Percentiles rank a stretch among this genome's conserved stretches.
phyloP scores from a whole-genome alignment of 2,888 invertebrate species.

The Muschampia staudingeri region DNA sequence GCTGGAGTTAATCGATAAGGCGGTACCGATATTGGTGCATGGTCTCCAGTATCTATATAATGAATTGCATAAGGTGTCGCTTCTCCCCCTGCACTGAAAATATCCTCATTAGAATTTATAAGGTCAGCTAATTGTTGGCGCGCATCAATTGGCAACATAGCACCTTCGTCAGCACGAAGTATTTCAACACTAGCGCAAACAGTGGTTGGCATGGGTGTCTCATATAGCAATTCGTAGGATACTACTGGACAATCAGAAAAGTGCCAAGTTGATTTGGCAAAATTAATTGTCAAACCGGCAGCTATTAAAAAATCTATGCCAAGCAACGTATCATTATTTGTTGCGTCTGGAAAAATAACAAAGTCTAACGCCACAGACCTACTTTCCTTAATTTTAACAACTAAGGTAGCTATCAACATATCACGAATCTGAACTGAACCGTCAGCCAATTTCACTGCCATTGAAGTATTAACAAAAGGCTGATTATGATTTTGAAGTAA shows the following conservation, averaged over 20 bases:
- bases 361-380: not conserved
- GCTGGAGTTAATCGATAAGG: conserved; percentile 52
- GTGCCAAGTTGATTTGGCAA: conserved; percentile 9
- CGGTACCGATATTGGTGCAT: conserved; percentile 37
- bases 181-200: too few species aligned
- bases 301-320: conserved; percentile 17
- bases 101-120: not conserved
- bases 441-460: too few species aligned
- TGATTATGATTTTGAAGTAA: too few species aligned
- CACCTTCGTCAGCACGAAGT: conserved; percentile 10
- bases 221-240: too few species aligned
- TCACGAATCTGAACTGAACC: too few species aligned
- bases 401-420: too few species aligned
- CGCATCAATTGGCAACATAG: not conserved
- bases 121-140: not conserved
- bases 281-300: conserved; percentile 2
- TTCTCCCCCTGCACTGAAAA: conserved; percentile 9
- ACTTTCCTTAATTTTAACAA: too few species aligned
- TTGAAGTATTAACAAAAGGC: too few species aligned
- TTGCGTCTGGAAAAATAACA: not conserved
- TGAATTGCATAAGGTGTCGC: conserved; percentile 63
- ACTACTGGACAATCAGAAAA: not conserved
- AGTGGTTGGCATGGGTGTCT: not conserved
- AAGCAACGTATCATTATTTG: not conserved
- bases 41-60: conserved; percentile 68